Evolutionary conservation across 2,113 vertebrate species (phyloP), one percentile per base, ranked within the genome.

Genomic region (Regulus satrapa): DNA sequence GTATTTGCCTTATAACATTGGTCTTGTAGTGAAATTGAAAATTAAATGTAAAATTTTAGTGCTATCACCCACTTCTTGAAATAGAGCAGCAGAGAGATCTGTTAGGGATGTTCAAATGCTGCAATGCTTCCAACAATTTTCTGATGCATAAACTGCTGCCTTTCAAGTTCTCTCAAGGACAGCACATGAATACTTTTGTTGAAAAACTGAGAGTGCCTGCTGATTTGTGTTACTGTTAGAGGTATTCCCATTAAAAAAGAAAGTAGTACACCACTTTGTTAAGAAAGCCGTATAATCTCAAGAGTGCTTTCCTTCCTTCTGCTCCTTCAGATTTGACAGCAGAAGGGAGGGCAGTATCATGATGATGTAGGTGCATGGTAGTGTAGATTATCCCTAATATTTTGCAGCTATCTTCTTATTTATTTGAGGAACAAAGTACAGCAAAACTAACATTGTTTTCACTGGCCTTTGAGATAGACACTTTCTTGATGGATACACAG

Each of bases 401-500:
- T 96, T 97, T 95, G 56, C 93, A 96, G 84, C 90, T 97, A 48
- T 96, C 58, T 72, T 41, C 59, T 96, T 96, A 92, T 91, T 97
- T 95, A 38, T 73, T 28, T 69, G 52, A 91, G 54, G 64, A 97
- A 77, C 61, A 92, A 97, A 96, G 89, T 89, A 67, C 58, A 80
- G 52, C 51, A 96, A 76, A 97, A 77, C 12, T 6, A 85, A 26
- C 49, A 29, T 93, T 96, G 79, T 97, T 98, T 97, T 92, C 58
- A 43, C 90, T 97, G 85, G 85, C 78, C 28, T 19, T 83, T 72
- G n/a, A 88, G 93, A 91, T 40, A 95, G 93, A 92, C 54, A 29
- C 24, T 97, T 97, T 78, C 93, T 95, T 96, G 49, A 94, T 74
- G 93, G 92, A 67, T 31, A 36, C 25, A 63, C 28, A 61, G 80